phyloP scores from a whole-genome alignment of 37 sponge, comb jelly and placozoan genomes.

The Spongia lamella region DNA sequence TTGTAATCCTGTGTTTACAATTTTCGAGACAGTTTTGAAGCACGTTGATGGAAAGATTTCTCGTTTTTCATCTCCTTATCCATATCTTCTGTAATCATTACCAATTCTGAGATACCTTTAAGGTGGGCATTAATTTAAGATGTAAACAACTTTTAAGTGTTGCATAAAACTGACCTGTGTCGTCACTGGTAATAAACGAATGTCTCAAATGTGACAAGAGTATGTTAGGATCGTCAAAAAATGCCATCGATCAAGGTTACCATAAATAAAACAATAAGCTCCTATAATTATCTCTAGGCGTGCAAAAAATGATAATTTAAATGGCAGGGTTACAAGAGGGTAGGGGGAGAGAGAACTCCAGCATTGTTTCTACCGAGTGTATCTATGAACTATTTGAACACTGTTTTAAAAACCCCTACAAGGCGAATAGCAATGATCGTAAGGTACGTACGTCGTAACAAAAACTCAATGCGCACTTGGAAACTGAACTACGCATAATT shows the following conservation, averaged over 20 bases:
- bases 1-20: conserved; percentile 37
- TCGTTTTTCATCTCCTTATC: conserved; percentile 76
- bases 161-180: conserved; percentile 65
- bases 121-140: neutral
- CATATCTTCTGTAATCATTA: conserved; percentile 82
- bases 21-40: conserved; percentile 38
- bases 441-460: conserved; percentile 24
- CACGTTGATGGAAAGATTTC: conserved; percentile 54
- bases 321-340: too few relatives aligned
- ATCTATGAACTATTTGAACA: conserved; percentile 66
- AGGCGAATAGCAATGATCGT: conserved; percentile 43
- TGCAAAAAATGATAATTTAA: too few relatives aligned
- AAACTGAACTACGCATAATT: neutral
- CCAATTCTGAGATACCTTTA: conserved; percentile 74
- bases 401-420: conserved; percentile 53
- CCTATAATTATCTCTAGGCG: too few relatives aligned
- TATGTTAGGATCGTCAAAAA: conserved; percentile 63
- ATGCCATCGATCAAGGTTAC: conserved; percentile 50
- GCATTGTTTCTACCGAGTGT: conserved; percentile 50
- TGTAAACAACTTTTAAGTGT: neutral
- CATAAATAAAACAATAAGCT: too few relatives aligned
- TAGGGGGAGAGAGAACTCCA: neutral
- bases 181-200: conserved; percentile 84
- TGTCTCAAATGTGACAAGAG: conserved; percentile 73
- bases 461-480: neutral